Conservation (phyloP, 2,797 vertebrate genomes). For the Syndactyla subalaris region DNA sequence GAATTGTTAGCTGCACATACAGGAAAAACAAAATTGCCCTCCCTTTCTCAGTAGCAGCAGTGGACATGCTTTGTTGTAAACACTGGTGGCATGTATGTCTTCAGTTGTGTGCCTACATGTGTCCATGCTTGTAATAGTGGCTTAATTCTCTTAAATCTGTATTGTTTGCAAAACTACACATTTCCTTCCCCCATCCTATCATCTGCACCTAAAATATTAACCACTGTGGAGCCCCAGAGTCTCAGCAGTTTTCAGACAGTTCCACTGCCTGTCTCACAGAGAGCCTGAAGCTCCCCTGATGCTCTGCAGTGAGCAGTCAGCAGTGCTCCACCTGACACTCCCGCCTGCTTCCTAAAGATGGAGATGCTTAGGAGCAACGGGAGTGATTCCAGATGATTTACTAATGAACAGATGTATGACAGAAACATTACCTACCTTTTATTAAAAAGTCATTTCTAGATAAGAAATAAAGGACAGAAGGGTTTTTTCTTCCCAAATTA, state of each 20-base stretch:
- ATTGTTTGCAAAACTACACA: not conserved
- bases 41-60: not conserved
- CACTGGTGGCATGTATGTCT: not conserved
- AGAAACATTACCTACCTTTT: not conserved
- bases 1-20: constrained; percentile 38
- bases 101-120: accelerated
- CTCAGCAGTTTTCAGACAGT: not conserved
- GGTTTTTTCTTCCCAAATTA: not conserved
- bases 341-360: not conserved
- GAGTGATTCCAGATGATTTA: not conserved
- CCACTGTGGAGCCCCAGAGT: not conserved
- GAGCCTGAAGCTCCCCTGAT: not conserved
- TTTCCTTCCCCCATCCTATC: not conserved
- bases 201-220: not conserved
- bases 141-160: not conserved
- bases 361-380: not conserved
- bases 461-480: not conserved
- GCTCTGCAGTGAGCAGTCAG: not conserved
- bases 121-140: not conserved
- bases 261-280: not conserved
- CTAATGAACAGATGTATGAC: not conserved
- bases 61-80: not conserved
- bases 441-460: not conserved
- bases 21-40: constrained; percentile 41
- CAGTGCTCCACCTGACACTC: not conserved